Base-by-base conservation (phyloP, 2,888 invertebrate genomes). In the Petrolisthes manimaculis region DNA sequence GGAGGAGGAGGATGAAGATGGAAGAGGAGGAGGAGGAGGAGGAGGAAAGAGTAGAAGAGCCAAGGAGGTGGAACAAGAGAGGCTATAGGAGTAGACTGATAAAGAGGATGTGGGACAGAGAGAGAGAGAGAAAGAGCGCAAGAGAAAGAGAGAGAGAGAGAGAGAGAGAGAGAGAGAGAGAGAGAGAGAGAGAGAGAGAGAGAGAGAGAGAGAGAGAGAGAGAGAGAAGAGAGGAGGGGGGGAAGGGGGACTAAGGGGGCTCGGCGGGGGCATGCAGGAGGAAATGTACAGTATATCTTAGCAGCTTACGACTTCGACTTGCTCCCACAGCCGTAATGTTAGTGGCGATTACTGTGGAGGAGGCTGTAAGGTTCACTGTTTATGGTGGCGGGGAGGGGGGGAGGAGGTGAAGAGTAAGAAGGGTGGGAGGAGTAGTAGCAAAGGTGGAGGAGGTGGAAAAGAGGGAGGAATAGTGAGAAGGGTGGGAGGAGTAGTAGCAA, bases 201-300 rank as follows among this genome's bases (percentile, higher is more conserved):
- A 71, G 71, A 71, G 71, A n/a, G 79, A 61, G 84, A 61, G 71
- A 77, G 61, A 51, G 21, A 74, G 18, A 54, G 51, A 67, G 74
- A 51, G 83, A 67, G 37, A 61, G 61, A 51, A 53, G 61, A n/a
- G 55, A 4, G 51, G 18, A 53, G 37, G 18, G 77, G 56, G 14
- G 74, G 61, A 51, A 24, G 81, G 53, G 24, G 37, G 69, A 53
- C 18, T 14, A 53, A 53, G 53, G 77, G 56, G 37, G 84, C n/a
- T 21, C 56, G 51, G 71, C 5, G 71, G 71, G n/a, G 71, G 56
- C 3, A 37, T 55, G 12, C 5, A 61, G 56, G 80, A 21, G 21
- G 55, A n/a, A 56, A 84, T 78, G 78, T 84, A 84, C 78, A 84
- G 78, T 84, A 84, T 84, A 84, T 84, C 78, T 78, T 84, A 67